Base-by-base conservation (phyloP, 1,140 invertebrate species). In the Ceratosolen solmsi region DNA sequence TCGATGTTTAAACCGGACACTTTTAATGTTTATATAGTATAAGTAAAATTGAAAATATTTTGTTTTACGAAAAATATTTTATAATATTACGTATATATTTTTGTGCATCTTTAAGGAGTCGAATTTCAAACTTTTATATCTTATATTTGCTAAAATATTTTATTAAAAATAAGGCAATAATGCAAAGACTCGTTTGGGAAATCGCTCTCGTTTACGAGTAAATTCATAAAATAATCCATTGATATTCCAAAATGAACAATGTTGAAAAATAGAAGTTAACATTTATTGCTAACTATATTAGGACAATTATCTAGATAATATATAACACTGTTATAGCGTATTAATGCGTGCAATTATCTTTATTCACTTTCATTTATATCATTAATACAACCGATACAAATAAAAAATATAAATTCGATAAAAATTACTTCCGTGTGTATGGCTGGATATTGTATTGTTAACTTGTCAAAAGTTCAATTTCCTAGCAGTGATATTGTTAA, bases 241-340 rank as follows among this genome's bases (percentile, higher is more conserved):
- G 27, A 22, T 33, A 15, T 68, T 22, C 22, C n/a, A 22, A 77
- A 77, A 63, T 30, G 46, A 76, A 38, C n/a, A 65, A 25, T 65
- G 25, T 63, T 76, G 13, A 76, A 63, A 78, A 68, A 78, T 68
- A 78, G 41, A 54, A 70, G 30, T 25, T 70, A 54, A 77, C 30
- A 30, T 33, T 77, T 65, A 77, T 77, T 77, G 74, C 58, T 78
- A 78, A 87, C 84, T 86, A 68, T 83, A 85, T 82, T 82, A 85
- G 86, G 81, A 84, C 83, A 68, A 80, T 82, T 78, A 86, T 80
- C 41, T 82, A 79, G 83, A 85, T 86, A 84, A 83, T 86, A 78
- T 68, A 68, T 22, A 78, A 70, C 76, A 70, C 76, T 68, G 46
- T 46, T 36, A 68, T 33, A 77, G 27, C 5, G 8, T n/a, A 41